phyloP scores from a whole-genome alignment of 1,140 invertebrate species.

The Solen grandis region DNA sequence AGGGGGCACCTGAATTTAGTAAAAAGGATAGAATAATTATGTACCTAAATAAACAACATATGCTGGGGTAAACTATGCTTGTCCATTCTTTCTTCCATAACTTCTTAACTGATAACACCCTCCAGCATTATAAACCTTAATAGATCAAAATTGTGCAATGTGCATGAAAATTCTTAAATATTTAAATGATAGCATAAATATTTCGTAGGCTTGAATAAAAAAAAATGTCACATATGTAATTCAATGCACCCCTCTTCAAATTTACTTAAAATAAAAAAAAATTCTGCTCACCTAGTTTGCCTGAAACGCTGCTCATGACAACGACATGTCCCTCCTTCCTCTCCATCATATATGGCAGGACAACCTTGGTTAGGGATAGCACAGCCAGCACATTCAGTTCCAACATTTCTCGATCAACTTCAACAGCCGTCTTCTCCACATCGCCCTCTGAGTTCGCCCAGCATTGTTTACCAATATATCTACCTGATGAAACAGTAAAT shows the following conservation, averaged over 20 bases:
- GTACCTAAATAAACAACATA: too few species aligned
- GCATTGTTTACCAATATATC: conserved; percentile 82
- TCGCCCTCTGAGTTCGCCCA: conserved; percentile 87
- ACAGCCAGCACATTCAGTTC: conserved; percentile 91
- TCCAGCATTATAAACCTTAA: too few species aligned
- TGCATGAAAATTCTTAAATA: not conserved
- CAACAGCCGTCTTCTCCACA: conserved; percentile 88
- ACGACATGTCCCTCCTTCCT: conserved; percentile 79
- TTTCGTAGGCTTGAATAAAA: not conserved
- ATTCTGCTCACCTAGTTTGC: conserved; percentile 86
- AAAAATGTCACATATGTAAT: too few species aligned
- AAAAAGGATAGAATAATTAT: not conserved
- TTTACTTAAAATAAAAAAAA: not conserved
- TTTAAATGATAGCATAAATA: not conserved
- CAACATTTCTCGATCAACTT: conserved; percentile 90
- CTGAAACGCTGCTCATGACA: conserved; percentile 80
- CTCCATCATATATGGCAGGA: conserved; percentile 79
- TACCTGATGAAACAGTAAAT: conserved; percentile 62
- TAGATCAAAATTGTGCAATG: too few species aligned
- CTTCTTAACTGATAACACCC: too few species aligned
- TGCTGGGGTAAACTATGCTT: too few species aligned
- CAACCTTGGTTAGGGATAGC: conserved; percentile 84
- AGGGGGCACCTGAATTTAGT: conserved; percentile 83
- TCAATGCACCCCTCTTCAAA: not conserved
- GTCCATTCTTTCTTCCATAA: too few species aligned